A percentile compares a stretch with the other conserved stretches of the same genome.
Evolutionary conservation across 1,140 invertebrate species (phyloP).

Genomic region (Drosophila subobscura): DNA sequence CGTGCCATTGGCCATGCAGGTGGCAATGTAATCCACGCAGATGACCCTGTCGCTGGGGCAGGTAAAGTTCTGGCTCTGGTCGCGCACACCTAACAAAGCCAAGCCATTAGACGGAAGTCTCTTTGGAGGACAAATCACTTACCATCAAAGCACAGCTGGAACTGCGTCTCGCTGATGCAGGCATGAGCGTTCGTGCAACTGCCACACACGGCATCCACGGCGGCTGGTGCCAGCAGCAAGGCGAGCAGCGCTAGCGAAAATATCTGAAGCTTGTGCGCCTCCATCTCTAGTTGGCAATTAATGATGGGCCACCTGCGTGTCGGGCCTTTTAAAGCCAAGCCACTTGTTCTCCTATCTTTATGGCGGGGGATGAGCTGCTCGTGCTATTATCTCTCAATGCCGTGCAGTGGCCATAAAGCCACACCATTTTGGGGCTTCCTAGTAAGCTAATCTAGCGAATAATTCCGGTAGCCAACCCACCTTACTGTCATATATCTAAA

Average conservation of each 20-base stretch:
- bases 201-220: slow-evolving; percentile 54
- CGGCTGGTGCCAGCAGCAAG: neutral
- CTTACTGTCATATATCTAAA: slow-evolving; percentile 18
- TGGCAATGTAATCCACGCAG: slow-evolving; percentile 31
- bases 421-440: slow-evolving; percentile 33
- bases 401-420: slow-evolving; percentile 42
- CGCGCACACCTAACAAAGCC: slow-evolving; percentile 18
- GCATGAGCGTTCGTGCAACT: slow-evolving; percentile 42
- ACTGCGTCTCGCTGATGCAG: slow-evolving; percentile 48
- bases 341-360: slow-evolving; percentile 51
- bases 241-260: slow-evolving; percentile 26
- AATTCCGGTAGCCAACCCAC: slow-evolving; percentile 24
- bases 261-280: slow-evolving; percentile 26
- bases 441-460: slow-evolving; percentile 30
- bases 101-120: neutral
- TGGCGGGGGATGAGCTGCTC: neutral
- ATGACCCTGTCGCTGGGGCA: slow-evolving; percentile 42
- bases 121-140: neutral
- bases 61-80: slow-evolving; percentile 1
- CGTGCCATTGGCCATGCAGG: slow-evolving; percentile 29
- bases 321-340: slow-evolving; percentile 58
- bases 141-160: slow-evolving; percentile 59
- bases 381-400: slow-evolving; percentile 63
- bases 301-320: slow-evolving; percentile 6
- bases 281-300: slow-evolving; percentile 53